Percentiles rank a stretch among this genome's conserved stretches.
Conservation (phyloP, 2,797 vertebrate species). For the Menidia menidia region DNA sequence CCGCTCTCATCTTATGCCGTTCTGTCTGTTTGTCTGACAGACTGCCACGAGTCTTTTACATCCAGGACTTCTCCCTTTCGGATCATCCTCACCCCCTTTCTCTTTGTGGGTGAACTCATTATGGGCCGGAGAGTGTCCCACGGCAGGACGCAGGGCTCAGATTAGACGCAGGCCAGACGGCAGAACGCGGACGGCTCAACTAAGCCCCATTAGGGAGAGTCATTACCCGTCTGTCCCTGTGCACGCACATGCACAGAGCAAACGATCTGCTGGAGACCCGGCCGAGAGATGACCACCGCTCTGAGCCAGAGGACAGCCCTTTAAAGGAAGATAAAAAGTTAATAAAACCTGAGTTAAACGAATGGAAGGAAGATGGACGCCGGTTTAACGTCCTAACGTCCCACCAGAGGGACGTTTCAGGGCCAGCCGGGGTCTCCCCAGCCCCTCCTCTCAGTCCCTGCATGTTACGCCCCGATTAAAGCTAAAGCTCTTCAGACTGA, state of each 20-base stretch:
- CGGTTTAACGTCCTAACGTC: no score
- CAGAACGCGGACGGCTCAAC: conserved; percentile 60
- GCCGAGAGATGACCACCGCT: no score
- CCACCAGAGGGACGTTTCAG: no score
- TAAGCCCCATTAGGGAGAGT: conserved; percentile 62
- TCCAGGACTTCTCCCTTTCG: conserved; percentile 18
- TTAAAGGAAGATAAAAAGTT: no score
- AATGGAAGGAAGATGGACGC: no score
- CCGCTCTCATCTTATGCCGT: no score
- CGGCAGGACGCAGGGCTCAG: conserved; percentile 39
- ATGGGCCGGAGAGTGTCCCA: conserved; percentile 18
- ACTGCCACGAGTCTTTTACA: conserved; percentile 16
- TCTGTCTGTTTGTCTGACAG: neutral
- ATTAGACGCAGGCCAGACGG: conserved; percentile 62
- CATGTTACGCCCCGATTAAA: no score
- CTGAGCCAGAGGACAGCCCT: no score
- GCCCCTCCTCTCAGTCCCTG: no score
- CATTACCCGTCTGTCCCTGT: conserved; percentile 53
- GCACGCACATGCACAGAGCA: conserved; percentile 20
- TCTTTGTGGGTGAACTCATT: conserved; percentile 31
- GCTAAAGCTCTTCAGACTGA: no score
- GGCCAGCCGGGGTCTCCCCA: no score
- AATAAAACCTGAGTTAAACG: no score
- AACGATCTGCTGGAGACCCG: conserved; percentile 20
- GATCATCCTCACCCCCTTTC: neutral